Evolutionary conservation across 2,797 vertebrate genomes (phyloP).

Genomic region (Telmatherina bonti): DNA sequence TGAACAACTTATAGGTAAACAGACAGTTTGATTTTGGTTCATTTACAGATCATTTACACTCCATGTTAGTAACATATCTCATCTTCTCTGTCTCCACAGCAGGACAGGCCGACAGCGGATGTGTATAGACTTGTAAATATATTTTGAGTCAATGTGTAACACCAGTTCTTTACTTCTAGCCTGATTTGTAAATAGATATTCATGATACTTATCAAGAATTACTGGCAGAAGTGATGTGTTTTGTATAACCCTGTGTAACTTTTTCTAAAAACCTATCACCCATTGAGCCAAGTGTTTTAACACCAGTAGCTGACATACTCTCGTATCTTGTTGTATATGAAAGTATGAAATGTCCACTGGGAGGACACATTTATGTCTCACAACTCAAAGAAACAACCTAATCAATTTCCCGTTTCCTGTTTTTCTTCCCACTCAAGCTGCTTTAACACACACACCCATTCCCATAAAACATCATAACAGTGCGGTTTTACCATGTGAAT

Average conservation of each 20-base stretch:
- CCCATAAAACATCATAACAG: slow-evolving; percentile 15
- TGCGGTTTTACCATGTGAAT: slow-evolving; percentile 15
- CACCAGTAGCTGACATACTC: slow-evolving; percentile 42
- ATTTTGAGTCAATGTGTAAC: slow-evolving; percentile 55
- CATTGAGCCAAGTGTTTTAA: slow-evolving; percentile 60
- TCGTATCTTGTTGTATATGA: slow-evolving; percentile 41
- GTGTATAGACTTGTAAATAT: slow-evolving; percentile 91
- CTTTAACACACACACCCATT: slow-evolving; percentile 1
- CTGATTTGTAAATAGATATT: slow-evolving; percentile 82
- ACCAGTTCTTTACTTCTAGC: slow-evolving; percentile 57
- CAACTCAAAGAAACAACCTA: slow-evolving; percentile 66
- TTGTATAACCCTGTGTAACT: slow-evolving; percentile 76
- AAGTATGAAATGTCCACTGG: slow-evolving; percentile 36
- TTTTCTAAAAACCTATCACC: slow-evolving; percentile 67
- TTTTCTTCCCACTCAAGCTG: slow-evolving; percentile 28
- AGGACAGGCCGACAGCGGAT: slow-evolving; percentile 46
- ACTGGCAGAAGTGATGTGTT: slow-evolving; percentile 65
- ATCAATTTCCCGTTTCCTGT: slow-evolving; percentile 56
- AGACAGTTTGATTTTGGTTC: background rate
- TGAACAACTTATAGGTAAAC: slow-evolving; percentile 87
- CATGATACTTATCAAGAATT: slow-evolving; percentile 74
- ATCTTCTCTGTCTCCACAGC: slow-evolving; percentile 68
- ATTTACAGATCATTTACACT: background rate
- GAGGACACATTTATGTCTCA: slow-evolving; percentile 37
- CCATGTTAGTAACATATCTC: background rate